phyloP scores from a whole-genome alignment of 2,113 vertebrate species.

The Choloepus hoffmanni region DNA sequence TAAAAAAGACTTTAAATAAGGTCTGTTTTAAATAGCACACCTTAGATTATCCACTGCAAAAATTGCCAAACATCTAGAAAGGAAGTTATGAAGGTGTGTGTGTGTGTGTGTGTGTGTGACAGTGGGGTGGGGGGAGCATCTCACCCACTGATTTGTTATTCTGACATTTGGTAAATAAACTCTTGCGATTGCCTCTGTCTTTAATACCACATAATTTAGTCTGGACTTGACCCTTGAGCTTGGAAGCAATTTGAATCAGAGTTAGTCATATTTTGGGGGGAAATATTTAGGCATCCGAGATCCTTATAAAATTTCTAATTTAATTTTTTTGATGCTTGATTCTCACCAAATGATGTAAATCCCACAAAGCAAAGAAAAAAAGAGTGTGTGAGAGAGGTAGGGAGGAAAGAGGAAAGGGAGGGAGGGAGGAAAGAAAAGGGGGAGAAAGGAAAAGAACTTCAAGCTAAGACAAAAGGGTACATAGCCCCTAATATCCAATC shows the following conservation, averaged over 20 bases:
- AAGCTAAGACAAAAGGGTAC: background rate
- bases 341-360: conserved; percentile 59
- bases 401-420: background rate
- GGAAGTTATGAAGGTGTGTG: background rate
- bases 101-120: too few relatives aligned
- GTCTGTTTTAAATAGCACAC: conserved; percentile 77
- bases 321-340: conserved; percentile 34
- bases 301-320: conserved; percentile 37
- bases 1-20: conserved; percentile 73
- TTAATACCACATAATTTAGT: conserved; percentile 15
- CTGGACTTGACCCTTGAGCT: background rate
- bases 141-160: background rate
- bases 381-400: accelerated
- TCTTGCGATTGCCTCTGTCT: conserved; percentile 16
- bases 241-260: conserved; percentile 40
- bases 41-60: conserved; percentile 64
- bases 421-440: too few relatives aligned
- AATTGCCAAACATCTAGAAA: conserved; percentile 68
- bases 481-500: background rate
- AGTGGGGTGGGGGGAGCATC: background rate
- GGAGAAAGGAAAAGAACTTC: background rate
- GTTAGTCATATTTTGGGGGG: background rate
- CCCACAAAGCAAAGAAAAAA: background rate
- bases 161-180: conserved; percentile 42
- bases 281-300: conserved; percentile 24